Evolutionary conservation across 1,140 invertebrate genomes (phyloP).

Genomic region (Bathynomus jamesi): DNA sequence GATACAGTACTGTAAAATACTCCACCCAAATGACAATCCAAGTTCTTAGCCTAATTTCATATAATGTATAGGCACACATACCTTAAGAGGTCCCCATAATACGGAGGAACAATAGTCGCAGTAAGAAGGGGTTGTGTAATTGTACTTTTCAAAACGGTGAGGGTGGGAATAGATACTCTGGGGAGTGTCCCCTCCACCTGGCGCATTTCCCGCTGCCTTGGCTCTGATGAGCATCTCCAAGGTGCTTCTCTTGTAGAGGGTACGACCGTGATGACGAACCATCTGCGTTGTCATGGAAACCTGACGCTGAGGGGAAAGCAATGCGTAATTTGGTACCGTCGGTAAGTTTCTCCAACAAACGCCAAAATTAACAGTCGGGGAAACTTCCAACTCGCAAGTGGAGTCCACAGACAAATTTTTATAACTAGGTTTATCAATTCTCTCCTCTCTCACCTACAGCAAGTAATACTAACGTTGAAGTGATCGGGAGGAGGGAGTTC

Average conservation of each 20-base stretch:
- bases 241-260: conserved; percentile 83
- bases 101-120: conserved; percentile 84
- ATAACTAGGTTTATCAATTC: no score
- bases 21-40: no score
- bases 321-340: background rate
- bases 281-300: conserved; percentile 78
- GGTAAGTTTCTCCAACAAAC: background rate
- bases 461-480: conserved; percentile 41
- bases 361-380: background rate
- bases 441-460: background rate
- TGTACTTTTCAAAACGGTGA: conserved; percentile 79
- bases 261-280: conserved; percentile 73
- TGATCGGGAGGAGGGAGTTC: conserved; percentile 57
- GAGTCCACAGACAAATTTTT: conserved; percentile 13
- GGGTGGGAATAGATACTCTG: conserved; percentile 64
- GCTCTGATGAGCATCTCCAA: conserved; percentile 81
- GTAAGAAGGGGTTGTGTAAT: conserved; percentile 80
- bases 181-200: conserved; percentile 44
- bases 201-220: conserved; percentile 50
- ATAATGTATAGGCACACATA: background rate
- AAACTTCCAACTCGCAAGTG: no score
- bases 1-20: no score
- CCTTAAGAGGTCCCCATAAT: conserved; percentile 79
- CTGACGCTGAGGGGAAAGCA: conserved; percentile 52
- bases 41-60: no score